Base-by-base conservation (phyloP, 1,140 invertebrate genomes). In the Ips nitidus region DNA sequence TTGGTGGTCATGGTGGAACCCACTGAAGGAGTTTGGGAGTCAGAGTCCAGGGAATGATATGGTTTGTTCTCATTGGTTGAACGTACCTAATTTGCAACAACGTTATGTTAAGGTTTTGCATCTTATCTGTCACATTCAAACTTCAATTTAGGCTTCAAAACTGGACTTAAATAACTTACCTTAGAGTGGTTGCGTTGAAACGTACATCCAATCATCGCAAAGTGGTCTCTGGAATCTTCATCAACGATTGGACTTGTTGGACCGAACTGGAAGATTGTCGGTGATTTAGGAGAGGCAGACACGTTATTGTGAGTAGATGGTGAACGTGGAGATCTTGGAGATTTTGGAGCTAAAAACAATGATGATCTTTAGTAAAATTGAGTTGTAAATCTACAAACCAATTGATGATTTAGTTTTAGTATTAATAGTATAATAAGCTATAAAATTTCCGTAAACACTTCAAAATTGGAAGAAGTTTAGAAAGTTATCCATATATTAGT, bases 1-100 rank as follows among this genome's bases (percentile, higher is more conserved):
- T 61, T 75, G 5, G 64, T 65, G 22, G 73, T 68, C 2, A 47
- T 72, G 2, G 65, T 63, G 4, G 73, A 73, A 47, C 71, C 73
- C 22, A 66, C 73, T 1, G 75, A 75, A 55, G 68, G 64, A 3
- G 75, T 73, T 42, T 75, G 74, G 3, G 77, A 75, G 66, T 79
- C 79, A 2, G 78, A 79, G 66, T 80, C 79, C 36, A 79, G 52
- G 3, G 77, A 78, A 63, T 78, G 77, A 61, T 74, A 78, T 8
- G 78, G 73, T 59, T 79, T 79, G 55, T 79, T 79, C 45, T 79
- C 77, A 38, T 64, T 70, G 22, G 22, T 22, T 22, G 22, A 6
- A 53, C 45, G 41, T 68, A 37, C 3, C 57, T 37, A 7, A 2
- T 41, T 57, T 68, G 45, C 4, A 67, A 59, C 8, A 57, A 43